Conservation (phyloP, 2,888 invertebrate genomes). For the Nomada ferruginata region DNA sequence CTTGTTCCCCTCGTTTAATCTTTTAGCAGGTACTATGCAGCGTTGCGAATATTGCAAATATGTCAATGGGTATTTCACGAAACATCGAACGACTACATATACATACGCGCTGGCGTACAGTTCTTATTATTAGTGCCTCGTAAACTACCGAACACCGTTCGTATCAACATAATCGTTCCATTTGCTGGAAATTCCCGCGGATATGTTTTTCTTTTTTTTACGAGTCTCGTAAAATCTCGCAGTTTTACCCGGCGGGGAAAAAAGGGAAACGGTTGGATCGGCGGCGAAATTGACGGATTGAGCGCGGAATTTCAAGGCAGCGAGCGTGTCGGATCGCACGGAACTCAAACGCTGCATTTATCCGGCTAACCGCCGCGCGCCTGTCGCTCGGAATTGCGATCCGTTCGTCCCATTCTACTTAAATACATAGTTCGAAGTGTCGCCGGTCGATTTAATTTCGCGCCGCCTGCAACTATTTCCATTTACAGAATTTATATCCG, state of each 20-base stretch:
- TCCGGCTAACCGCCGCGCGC: conserved; percentile 70
- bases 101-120: no score
- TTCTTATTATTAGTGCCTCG: no score
- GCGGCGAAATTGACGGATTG: not conserved
- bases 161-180: not conserved
- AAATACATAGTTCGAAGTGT: conserved; percentile 69
- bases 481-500: conserved; percentile 68
- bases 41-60: not conserved
- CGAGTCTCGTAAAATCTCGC: not conserved
- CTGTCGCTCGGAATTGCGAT: conserved; percentile 73
- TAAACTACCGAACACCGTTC: no score
- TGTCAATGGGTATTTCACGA: not conserved
- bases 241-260: conserved; percentile 1
- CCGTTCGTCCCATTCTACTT: conserved; percentile 71
- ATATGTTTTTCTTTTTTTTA: not conserved
- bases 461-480: conserved; percentile 70
- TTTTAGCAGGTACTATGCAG: no score
- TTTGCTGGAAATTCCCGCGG: not conserved
- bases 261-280: not conserved
- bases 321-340: conserved; percentile 31
- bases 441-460: conserved; percentile 72
- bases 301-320: conserved; percentile 37
- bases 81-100: not conserved
- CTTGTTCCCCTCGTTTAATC: no score
- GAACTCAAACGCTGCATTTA: conserved; percentile 62